Evolutionary conservation across 2,888 invertebrate species (phyloP).

Genomic region (Silvanus unidentatus): DNA sequence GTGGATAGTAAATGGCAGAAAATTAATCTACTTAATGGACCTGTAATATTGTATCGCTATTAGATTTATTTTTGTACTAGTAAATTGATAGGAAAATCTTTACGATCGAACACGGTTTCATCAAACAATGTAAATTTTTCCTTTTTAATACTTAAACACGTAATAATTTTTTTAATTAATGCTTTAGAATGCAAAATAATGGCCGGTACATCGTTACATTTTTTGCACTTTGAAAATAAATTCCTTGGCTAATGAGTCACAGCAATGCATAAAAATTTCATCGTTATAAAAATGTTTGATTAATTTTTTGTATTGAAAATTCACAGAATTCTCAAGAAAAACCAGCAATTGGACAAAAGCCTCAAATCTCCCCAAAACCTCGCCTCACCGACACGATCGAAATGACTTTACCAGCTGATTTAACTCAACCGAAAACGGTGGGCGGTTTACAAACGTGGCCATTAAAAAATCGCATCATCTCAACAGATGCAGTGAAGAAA

Average conservation of each 20-base stretch:
- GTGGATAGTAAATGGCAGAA: too few species aligned
- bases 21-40: too few species aligned
- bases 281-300: too few species aligned
- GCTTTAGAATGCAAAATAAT: too few species aligned
- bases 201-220: too few species aligned
- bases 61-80: slow-evolving; percentile 1
- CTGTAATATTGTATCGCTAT: neutral
- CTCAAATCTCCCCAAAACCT: slow-evolving; percentile 48
- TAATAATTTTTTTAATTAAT: too few species aligned
- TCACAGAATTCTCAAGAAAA: slow-evolving; percentile 21
- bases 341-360: slow-evolving; percentile 47
- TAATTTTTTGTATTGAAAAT: too few species aligned
- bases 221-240: too few species aligned
- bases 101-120: neutral
- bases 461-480: slow-evolving; percentile 53
- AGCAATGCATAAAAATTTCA: too few species aligned
- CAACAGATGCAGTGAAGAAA: slow-evolving; percentile 43
- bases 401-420: slow-evolving; percentile 58
- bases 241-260: too few species aligned
- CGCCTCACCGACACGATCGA: slow-evolving; percentile 58
- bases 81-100: neutral
- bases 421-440: slow-evolving; percentile 47
- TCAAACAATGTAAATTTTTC: too few species aligned
- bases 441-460: slow-evolving; percentile 55
- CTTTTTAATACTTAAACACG: too few species aligned